Conservation (phyloP, 1,140 invertebrate genomes). For the Theocolax elegans region DNA sequence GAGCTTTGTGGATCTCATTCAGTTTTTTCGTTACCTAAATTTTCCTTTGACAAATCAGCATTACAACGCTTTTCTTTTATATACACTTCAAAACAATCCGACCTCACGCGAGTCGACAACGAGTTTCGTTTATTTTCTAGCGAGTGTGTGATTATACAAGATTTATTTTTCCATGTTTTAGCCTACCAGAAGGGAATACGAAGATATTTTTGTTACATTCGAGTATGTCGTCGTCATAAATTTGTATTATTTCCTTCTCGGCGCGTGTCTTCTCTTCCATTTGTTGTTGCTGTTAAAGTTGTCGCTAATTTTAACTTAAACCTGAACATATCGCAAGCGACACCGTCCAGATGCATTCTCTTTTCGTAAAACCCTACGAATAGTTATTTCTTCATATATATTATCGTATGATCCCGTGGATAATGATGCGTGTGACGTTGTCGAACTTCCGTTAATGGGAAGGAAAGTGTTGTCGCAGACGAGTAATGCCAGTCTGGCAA, state of each 20-base stretch:
- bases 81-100: conserved; percentile 38
- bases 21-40: conserved; percentile 16
- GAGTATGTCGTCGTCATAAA: background rate
- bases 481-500: conserved; percentile 12
- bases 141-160: conserved; percentile 11
- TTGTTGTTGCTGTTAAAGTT: background rate
- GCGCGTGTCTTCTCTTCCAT: background rate
- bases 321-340: too few relatives aligned
- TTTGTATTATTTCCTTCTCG: background rate
- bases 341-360: too few relatives aligned
- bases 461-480: conserved; percentile 27
- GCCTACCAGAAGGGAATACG: conserved; percentile 17
- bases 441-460: conserved; percentile 20
- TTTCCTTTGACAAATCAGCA: conserved; percentile 22
- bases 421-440: conserved; percentile 26
- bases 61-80: conserved; percentile 29
- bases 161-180: conserved; percentile 22
- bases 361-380: conserved; percentile 34
- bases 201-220: conserved; percentile 3
- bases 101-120: conserved; percentile 26
- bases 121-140: conserved; percentile 20
- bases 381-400: background rate
- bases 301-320: too few relatives aligned
- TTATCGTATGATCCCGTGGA: conserved; percentile 14
- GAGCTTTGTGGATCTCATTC: conserved; percentile 20